These are phyloP conservation scores for Rhegmatorhina hoffmannsi DNA, from an alignment of 2,113 vertebrate genomes.

Conservation along the genomic window DNA sequence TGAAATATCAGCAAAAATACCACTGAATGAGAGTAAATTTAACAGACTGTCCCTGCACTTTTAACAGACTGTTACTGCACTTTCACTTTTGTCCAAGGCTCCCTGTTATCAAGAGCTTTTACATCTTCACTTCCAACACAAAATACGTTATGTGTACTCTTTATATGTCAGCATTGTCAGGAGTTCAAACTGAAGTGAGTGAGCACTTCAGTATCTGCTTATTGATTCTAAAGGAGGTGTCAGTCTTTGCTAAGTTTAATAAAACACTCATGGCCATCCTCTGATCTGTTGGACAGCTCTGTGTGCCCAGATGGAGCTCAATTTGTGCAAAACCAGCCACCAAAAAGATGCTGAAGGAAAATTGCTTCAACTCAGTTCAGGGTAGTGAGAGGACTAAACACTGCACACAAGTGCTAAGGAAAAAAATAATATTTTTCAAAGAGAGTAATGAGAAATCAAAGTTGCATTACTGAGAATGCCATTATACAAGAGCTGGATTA, in stretches of 20 bases:
- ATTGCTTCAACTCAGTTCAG: neutral
- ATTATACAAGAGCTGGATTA: neutral
- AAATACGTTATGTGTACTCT: neutral
- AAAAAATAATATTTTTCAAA: neutral
- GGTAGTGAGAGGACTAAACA: neutral
- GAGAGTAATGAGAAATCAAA: neutral
- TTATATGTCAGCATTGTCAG: neutral
- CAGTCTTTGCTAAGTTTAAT: neutral
- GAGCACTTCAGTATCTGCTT: neutral
- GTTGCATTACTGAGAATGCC: neutral
- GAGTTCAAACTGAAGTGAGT: neutral
- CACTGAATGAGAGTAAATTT: neutral
- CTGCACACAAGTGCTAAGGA: neutral
- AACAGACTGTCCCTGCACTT: neutral
- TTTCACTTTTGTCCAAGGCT: neutral
- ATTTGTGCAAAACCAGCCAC: neutral
- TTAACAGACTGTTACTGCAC: neutral
- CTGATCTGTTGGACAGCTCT: neutral
- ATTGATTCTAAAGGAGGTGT: neutral
- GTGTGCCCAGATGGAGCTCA: neutral
- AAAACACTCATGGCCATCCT: neutral
- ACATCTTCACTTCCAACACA: neutral
- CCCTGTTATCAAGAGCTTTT: neutral
- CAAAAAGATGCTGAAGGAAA: neutral
- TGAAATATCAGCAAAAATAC: neutral